Conservation (phyloP, 1,140 invertebrate species). For the Zaprionus kolodkinae region DNA sequence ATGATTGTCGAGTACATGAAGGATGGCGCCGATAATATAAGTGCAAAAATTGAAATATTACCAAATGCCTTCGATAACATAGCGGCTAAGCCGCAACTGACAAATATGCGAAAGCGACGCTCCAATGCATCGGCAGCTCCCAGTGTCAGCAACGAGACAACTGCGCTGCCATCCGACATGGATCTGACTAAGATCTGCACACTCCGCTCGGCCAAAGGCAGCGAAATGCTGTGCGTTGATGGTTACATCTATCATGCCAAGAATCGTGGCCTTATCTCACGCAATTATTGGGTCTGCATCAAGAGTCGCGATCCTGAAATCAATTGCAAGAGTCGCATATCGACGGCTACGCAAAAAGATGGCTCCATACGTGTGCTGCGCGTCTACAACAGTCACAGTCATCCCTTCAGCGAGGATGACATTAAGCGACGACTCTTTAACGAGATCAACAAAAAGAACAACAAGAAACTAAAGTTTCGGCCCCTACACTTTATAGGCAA, state of each 20-base stretch:
- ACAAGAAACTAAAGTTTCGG: slow-evolving; percentile 69
- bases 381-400: slow-evolving; percentile 72
- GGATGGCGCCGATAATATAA: slow-evolving; percentile 64
- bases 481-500: slow-evolving; percentile 70
- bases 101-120: slow-evolving; percentile 55
- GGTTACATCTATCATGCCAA: slow-evolving; percentile 80
- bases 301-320: slow-evolving; percentile 72
- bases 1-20: slow-evolving; percentile 71
- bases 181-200: slow-evolving; percentile 76
- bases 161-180: slow-evolving; percentile 55
- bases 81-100: slow-evolving; percentile 57
- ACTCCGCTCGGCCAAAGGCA: slow-evolving; percentile 75
- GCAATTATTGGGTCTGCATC: slow-evolving; percentile 80
- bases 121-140: slow-evolving; percentile 15
- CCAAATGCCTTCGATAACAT: slow-evolving; percentile 35
- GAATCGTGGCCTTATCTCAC: slow-evolving; percentile 70
- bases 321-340: slow-evolving; percentile 76
- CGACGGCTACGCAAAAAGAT: slow-evolving; percentile 68
- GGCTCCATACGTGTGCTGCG: slow-evolving; percentile 67
- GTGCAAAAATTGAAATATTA: slow-evolving; percentile 64
- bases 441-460: slow-evolving; percentile 71
- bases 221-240: slow-evolving; percentile 76
- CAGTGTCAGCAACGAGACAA: background rate
- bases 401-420: slow-evolving; percentile 72
- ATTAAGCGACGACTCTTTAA: slow-evolving; percentile 76